Conservation (phyloP, 2,797 vertebrate species). For the Tamandua tetradactyla region DNA sequence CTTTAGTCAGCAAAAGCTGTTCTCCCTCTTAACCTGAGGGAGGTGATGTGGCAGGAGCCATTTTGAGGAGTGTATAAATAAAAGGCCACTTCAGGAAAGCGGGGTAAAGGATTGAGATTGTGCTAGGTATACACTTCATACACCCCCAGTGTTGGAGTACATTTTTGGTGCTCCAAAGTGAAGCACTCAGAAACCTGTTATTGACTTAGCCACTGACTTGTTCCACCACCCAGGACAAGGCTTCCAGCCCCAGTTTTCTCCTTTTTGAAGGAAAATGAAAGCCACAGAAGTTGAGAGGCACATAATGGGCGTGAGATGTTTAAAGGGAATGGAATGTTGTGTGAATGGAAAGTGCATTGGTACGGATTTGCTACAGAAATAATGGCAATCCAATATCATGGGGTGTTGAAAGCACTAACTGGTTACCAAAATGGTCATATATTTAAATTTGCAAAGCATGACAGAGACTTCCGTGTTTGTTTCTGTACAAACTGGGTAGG, state of each 20-base stretch:
- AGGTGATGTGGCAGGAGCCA: neutral
- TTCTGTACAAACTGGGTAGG: neutral
- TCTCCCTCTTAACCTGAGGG: neutral
- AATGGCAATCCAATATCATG: accelerated
- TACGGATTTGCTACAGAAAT: neutral
- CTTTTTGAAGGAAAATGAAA: neutral
- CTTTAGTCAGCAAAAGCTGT: conserved; percentile 28
- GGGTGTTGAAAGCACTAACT: neutral
- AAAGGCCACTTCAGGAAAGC: neutral
- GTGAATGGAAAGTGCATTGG: neutral
- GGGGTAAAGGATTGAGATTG: neutral
- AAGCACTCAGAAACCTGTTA: neutral
- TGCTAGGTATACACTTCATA: accelerated
- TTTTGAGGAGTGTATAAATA: neutral
- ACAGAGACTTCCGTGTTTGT: neutral
- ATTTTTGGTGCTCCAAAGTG: neutral
- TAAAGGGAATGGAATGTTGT: neutral
- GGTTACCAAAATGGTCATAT: neutral
- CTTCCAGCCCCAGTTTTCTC: neutral
- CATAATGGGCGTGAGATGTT: neutral
- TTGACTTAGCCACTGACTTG: neutral
- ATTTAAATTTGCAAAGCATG: neutral
- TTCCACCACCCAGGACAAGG: neutral
- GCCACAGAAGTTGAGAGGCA: neutral
- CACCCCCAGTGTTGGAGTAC: neutral